These are phyloP conservation scores for Hirudinaria manillensis DNA, from an alignment of 2,888 invertebrate genomes.

Conservation along the genomic window DNA sequence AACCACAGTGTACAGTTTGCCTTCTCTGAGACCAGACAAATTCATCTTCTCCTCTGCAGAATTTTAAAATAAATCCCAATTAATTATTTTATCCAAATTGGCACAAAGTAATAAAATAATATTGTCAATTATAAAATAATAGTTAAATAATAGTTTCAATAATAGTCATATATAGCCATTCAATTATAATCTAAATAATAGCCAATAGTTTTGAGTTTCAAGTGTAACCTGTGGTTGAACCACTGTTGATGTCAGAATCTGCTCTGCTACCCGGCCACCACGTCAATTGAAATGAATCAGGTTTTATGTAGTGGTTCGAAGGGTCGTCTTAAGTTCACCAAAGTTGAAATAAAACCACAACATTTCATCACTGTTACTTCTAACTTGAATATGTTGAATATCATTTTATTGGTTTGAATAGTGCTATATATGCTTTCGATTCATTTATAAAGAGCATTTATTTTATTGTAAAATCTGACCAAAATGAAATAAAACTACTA, in stretches of 20 bases:
- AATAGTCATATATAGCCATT: not conserved
- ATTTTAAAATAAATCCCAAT: no score
- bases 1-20: constrained; percentile 50
- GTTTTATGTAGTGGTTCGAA: constrained; percentile 48
- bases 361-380: not conserved
- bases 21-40: constrained; percentile 49
- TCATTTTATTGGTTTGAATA: no score
- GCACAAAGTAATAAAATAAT: no score
- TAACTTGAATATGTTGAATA: not conserved
- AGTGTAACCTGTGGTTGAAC: constrained; percentile 46
- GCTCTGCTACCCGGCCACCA: constrained; percentile 53
- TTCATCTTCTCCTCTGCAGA: constrained; percentile 49
- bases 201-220: no score
- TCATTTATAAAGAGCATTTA: no score
- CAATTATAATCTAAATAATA: not conserved
- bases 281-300: constrained; percentile 53
- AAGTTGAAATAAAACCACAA: not conserved
- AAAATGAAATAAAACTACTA: no score
- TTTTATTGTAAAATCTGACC: no score
- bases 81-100: no score
- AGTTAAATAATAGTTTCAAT: constrained; percentile 13
- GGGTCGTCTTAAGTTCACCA: constrained; percentile 42
- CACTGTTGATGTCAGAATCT: constrained; percentile 50
- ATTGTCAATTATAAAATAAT: not conserved
- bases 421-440: no score